These are phyloP conservation scores for Eupsilia transversa DNA, from an alignment of 2,888 invertebrate species.

Conservation along the genomic window DNA sequence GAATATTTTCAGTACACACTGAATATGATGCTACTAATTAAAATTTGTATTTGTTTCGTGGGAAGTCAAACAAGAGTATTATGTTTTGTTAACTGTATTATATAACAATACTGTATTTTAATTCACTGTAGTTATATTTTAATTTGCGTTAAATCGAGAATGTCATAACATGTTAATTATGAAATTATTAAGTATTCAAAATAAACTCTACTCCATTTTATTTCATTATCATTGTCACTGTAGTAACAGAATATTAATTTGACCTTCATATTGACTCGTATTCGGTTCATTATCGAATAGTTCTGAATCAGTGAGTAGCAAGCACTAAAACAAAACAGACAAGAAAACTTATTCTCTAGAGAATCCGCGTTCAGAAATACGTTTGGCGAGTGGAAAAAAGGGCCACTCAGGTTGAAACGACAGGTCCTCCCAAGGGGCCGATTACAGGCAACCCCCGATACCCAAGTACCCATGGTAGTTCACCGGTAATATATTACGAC, in stretches of 20 bases:
- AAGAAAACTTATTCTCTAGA: constrained; percentile 60
- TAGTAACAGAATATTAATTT: not conserved
- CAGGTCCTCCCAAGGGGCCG: constrained; percentile 68
- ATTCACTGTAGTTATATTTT: not conserved
- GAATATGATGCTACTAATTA: constrained; percentile 14
- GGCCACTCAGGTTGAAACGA: constrained; percentile 66
- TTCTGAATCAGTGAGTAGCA: not conserved
- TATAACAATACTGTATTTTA: not conserved
- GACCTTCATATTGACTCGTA: not conserved
- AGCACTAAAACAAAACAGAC: constrained; percentile 7
- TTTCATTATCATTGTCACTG: not conserved
- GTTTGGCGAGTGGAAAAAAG: constrained; percentile 56
- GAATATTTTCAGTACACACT: constrained; percentile 9
- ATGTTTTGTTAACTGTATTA: not conserved
- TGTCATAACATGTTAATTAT: not conserved
- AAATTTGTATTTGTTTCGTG: constrained; percentile 7
- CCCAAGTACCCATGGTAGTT: constrained; percentile 45
- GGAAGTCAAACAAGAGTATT: not conserved
- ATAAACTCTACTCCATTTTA: not conserved
- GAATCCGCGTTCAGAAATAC: constrained; percentile 52
- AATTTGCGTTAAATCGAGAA: not conserved
- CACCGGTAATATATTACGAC: constrained; percentile 67
- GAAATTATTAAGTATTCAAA: not conserved
- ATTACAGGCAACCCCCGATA: constrained; percentile 67
- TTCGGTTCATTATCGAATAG: not conserved